Evolutionary conservation across 2,113 vertebrate species (phyloP), one percentile per base, ranked within the genome.

Genomic region (Burhinus bistriatus): DNA sequence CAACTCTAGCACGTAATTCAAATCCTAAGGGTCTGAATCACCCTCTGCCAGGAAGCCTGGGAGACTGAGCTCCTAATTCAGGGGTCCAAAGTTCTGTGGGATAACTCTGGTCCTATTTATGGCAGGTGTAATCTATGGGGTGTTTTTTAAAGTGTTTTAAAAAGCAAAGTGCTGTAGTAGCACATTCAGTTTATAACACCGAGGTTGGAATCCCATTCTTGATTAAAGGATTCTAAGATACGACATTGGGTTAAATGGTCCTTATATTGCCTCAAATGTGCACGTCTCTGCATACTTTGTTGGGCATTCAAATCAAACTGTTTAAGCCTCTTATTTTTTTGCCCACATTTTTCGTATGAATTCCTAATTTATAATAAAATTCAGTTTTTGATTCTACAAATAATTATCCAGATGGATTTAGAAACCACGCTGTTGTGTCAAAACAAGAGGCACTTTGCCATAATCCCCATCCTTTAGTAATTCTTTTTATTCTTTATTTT

Each of bases 361-460:
- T 77, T 92, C 45, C 17, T 25, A 85, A 80, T 72, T 94, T 87
- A 47, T 27, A 79, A 49, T 18, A 11, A 42, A 92, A 87, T 82
- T 87, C 30, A 65, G 19, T 16, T 87, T 87, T 80, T 83, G 25
- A 91, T 92, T 89, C 47, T 54, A 69, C 49, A 95, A 79, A 82
- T 76, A 97, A 87, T 80, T 77, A 57, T n/a, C 55, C 78, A 65
- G 62, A 91, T 42, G 45, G 84, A 85, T 58, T 91, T 69, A 91
- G 73, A 94, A 94, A 94, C 72, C 30, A 76, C 36, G 44, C n/a
- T 76, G 87, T 34, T 91, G 52, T 52, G 70, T 88, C 70, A 93
- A 96, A 96, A 94, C 87, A 95, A 89, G 20, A 82, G 77, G 52
- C 77, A 76, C 54, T 89, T 89, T 82, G 73, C 66, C 91, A 91